Evolutionary conservation across 1,140 invertebrate species (phyloP).

Genomic region (Drosophila kepulauana): DNA sequence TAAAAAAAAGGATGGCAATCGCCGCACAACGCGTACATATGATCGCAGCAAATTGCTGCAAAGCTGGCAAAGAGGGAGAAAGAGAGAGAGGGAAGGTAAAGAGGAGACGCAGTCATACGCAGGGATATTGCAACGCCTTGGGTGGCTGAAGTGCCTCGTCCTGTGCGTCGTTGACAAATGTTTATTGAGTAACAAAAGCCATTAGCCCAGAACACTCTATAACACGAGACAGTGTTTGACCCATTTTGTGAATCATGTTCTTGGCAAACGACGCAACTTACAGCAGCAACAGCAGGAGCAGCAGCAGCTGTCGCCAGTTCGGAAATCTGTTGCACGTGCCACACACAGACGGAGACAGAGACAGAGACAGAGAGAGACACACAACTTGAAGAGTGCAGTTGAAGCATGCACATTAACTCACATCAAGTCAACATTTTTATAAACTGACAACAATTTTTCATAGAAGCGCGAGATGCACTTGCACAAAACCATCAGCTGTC

Average conservation of each 20-base stretch:
- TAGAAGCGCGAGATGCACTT: slow-evolving; percentile 20
- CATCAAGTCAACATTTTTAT: slow-evolving; percentile 68
- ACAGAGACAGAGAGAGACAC: too few relatives aligned
- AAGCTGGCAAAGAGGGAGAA: slow-evolving; percentile 31
- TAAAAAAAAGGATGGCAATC: slow-evolving; percentile 30
- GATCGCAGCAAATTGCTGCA: slow-evolving; percentile 66
- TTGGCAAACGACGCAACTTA: not conserved
- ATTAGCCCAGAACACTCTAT: slow-evolving; percentile 61
- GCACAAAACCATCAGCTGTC: slow-evolving; percentile 46
- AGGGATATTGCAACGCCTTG: slow-evolving; percentile 27
- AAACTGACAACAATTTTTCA: slow-evolving; percentile 81
- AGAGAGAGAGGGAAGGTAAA: not conserved
- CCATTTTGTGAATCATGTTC: slow-evolving; percentile 44
- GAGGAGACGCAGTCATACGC: not conserved
- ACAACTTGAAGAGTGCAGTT: slow-evolving; percentile 37
- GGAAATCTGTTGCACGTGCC: slow-evolving; percentile 64
- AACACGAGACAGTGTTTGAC: slow-evolving; percentile 44
- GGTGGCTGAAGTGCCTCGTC: not conserved
- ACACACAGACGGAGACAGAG: not conserved
- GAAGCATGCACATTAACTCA: slow-evolving; percentile 66
- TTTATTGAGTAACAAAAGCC: slow-evolving; percentile 75
- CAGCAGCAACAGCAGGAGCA: slow-evolving; percentile 12
- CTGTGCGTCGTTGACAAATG: slow-evolving; percentile 67
- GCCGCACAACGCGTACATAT: slow-evolving; percentile 18
- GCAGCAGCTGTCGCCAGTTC: slow-evolving; percentile 42